Conservation (phyloP, 2,888 invertebrate genomes). For the Zygaena filipendulae region DNA sequence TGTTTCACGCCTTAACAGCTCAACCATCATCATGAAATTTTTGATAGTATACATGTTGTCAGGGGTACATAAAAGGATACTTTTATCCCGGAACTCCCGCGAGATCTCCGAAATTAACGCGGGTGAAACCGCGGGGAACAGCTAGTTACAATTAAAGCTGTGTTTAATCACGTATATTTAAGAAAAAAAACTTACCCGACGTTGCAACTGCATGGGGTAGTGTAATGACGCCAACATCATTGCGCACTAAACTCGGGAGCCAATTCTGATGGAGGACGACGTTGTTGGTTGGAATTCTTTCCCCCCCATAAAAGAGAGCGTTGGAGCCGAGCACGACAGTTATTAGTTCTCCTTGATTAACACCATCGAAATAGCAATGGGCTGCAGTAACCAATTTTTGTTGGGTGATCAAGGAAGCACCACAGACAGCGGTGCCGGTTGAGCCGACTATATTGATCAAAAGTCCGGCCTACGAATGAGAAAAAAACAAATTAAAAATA, state of each 20-base stretch:
- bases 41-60: too few relatives aligned
- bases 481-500: too few relatives aligned
- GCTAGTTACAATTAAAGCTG: too few relatives aligned
- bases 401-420: conserved; percentile 27
- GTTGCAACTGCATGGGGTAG: conserved; percentile 17
- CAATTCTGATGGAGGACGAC: conserved; percentile 26
- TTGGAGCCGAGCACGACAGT: conserved; percentile 29
- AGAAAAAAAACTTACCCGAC: conserved; percentile 25
- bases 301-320: conserved; percentile 27
- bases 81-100: too few relatives aligned
- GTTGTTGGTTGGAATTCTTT: conserved; percentile 20
- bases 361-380: conserved; percentile 34
- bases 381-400: conserved; percentile 29
- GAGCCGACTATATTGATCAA: conserved; percentile 21
- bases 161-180: too few relatives aligned
- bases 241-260: conserved; percentile 21
- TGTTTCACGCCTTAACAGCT: too few relatives aligned
- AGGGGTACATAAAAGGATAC: neutral
- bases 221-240: conserved; percentile 29
- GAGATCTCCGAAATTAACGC: too few relatives aligned
- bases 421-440: conserved; percentile 27
- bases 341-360: conserved; percentile 23
- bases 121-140: too few relatives aligned
- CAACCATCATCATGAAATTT: too few relatives aligned
- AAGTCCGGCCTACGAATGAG: conserved; percentile 26